These are phyloP conservation scores for Anniella stebbinsi DNA, from an alignment of 2,797 vertebrate species.

Conservation along the genomic window DNA sequence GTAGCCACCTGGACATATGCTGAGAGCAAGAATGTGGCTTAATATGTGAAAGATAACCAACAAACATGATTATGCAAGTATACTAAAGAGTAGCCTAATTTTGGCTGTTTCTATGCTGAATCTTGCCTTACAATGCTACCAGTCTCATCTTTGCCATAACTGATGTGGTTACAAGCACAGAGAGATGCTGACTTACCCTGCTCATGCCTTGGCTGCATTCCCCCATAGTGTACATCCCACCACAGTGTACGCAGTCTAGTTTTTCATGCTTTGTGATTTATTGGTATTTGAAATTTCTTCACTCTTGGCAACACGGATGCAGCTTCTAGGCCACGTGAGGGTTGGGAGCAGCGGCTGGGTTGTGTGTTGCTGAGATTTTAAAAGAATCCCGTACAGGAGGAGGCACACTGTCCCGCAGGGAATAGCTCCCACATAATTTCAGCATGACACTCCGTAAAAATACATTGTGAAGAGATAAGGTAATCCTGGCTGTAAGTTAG, in stretches of 20 bases:
- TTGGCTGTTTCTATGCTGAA: background rate
- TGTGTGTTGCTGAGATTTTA: background rate
- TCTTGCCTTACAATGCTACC: background rate
- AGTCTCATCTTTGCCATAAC: background rate
- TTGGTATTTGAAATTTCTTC: constrained; percentile 18
- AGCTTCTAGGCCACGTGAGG: background rate
- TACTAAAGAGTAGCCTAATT: background rate
- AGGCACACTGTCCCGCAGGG: no score
- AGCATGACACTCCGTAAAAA: background rate
- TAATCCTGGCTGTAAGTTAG: background rate
- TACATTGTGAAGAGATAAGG: background rate
- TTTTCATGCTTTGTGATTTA: constrained; percentile 21
- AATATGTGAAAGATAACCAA: background rate
- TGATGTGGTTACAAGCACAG: background rate
- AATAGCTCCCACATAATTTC: background rate
- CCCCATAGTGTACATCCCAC: background rate
- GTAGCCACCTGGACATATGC: background rate
- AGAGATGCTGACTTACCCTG: background rate
- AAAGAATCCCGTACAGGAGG: background rate
- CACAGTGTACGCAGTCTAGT: background rate
- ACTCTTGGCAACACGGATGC: background rate
- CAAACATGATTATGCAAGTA: background rate
- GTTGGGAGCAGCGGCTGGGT: background rate
- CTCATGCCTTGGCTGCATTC: background rate
- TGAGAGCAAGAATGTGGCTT: background rate